Conservation (phyloP, 2,113 vertebrate genomes). For the Aptenodytes patagonicus region DNA sequence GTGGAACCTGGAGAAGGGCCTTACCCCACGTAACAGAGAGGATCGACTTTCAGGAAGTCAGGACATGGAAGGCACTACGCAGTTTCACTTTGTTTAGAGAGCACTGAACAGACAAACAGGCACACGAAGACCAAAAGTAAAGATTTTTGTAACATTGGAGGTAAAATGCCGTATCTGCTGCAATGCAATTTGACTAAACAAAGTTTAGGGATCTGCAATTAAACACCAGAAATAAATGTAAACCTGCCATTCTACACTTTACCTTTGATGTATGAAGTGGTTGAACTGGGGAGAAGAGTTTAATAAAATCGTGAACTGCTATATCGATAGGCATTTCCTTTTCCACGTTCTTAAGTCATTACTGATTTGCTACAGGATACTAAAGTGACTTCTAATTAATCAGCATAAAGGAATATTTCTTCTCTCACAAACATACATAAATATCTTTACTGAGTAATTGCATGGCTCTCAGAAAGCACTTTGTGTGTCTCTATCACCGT, state of each 20-base stretch:
- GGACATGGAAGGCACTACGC: not conserved
- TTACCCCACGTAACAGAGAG: not conserved
- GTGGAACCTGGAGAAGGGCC: not conserved
- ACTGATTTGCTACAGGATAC: not conserved
- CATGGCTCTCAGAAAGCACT: not conserved
- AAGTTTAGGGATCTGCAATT: not conserved
- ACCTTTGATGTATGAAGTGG: not conserved
- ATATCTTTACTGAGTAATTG: not conserved
- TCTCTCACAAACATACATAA: not conserved
- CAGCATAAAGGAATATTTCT: not conserved
- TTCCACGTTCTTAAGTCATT: not conserved
- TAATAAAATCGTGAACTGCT: not conserved
- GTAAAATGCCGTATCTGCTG: rapidly evolving
- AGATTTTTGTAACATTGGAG: not conserved
- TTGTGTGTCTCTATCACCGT: not conserved
- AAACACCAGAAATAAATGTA: not conserved
- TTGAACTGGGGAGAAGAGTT: not conserved
- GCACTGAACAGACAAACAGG: not conserved
- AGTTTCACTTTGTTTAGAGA: not conserved
- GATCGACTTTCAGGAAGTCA: not conserved
- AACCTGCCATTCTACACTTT: not conserved
- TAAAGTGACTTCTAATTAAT: not conserved
- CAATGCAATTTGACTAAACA: not conserved
- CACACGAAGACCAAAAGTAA: not conserved
- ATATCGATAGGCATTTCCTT: not conserved